Percentiles rank a stretch among this genome's conserved stretches.
Conservation (phyloP, 2,797 vertebrate species). For the Tangara arthus region DNA sequence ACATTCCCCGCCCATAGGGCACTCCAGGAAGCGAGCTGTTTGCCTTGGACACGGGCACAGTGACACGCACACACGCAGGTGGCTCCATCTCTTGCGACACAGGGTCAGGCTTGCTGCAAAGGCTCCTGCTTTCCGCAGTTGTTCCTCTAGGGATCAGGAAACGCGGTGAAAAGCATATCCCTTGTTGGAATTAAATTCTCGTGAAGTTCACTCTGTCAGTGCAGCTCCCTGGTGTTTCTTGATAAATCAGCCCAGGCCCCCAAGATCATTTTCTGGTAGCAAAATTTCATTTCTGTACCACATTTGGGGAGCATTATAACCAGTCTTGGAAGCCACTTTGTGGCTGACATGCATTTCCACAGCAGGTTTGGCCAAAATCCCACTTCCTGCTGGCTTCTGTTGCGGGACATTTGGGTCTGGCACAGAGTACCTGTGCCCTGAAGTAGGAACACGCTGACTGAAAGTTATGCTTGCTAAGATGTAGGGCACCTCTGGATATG, state of each 20-base stretch:
- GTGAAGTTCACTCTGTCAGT: neutral
- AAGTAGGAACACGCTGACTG: neutral
- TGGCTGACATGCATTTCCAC: neutral
- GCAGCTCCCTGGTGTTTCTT: neutral
- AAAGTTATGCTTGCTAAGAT: neutral
- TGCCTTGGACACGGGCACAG: neutral
- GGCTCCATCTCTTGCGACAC: neutral
- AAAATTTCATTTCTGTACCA: neutral
- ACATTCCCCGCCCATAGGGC: neutral
- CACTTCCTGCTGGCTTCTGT: neutral
- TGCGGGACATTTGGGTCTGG: neutral
- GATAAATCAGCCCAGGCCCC: neutral
- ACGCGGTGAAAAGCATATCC: neutral
- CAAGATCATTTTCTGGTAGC: neutral
- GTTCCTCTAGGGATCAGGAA: neutral
- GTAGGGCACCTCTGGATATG: neutral
- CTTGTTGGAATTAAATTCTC: neutral
- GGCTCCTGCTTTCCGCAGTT: accelerated
- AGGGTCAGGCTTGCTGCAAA: neutral
- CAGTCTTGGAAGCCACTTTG: neutral
- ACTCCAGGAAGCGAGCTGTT: neutral
- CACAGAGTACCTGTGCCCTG: neutral
- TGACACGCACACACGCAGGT: constrained; percentile 25
- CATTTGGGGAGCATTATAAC: neutral
- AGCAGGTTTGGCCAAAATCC: neutral